A percentile compares a stretch with the other conserved stretches of the same genome.
phyloP scores from a whole-genome alignment of 2,888 invertebrate genomes.

The Eupithecia vulgata region DNA sequence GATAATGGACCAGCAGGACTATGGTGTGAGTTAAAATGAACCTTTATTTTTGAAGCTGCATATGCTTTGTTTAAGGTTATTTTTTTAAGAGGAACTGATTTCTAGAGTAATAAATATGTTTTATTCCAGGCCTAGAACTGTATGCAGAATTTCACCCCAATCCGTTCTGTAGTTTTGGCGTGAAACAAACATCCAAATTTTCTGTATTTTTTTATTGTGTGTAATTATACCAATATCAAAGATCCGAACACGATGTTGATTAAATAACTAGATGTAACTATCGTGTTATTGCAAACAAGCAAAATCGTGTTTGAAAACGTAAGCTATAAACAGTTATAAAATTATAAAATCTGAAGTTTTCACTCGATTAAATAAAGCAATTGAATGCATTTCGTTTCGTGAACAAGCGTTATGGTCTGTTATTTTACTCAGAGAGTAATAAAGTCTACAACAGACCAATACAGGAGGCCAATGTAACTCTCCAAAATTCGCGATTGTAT shows the following conservation, averaged over 20 bases:
- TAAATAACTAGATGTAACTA: background rate
- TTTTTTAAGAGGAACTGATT: too few relatives aligned
- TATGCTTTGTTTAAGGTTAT: too few relatives aligned
- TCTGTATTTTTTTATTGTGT: too few relatives aligned
- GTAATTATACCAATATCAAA: background rate
- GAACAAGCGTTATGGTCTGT: constrained; percentile 24
- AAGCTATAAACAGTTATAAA: background rate
- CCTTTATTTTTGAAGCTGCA: too few relatives aligned
- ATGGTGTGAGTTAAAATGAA: too few relatives aligned
- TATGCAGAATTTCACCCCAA: too few relatives aligned
- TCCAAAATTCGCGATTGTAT: background rate
- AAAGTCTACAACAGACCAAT: background rate
- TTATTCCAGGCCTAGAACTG: too few relatives aligned
- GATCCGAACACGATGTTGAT: background rate
- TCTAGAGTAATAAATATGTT: too few relatives aligned
- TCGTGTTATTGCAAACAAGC: background rate
- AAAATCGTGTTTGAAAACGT: background rate
- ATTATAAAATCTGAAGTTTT: background rate
- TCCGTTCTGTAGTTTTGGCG: too few relatives aligned
- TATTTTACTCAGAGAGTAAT: constrained; percentile 22
- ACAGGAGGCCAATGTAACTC: too few relatives aligned
- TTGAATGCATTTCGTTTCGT: constrained; percentile 17
- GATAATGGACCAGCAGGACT: too few relatives aligned
- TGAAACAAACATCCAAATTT: too few relatives aligned
- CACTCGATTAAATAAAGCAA: constrained; percentile 25